Percentiles rank a stretch among this genome's conserved stretches.
Evolutionary conservation across 1,140 invertebrate genomes (phyloP).

Genomic region (Cephus cinctus): DNA sequence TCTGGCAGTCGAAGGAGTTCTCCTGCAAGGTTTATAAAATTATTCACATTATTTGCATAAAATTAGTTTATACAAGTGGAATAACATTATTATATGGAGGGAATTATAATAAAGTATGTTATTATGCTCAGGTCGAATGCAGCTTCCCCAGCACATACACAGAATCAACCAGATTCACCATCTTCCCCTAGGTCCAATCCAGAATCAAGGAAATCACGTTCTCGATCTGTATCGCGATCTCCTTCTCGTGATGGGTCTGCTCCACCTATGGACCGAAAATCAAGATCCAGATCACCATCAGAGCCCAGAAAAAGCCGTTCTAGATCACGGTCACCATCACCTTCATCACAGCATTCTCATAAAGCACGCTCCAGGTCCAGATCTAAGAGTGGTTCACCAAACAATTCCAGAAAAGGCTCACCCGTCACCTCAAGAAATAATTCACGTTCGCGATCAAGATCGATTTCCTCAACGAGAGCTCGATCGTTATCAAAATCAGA

Average conservation of each 20-base stretch:
- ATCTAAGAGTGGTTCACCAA: conserved; percentile 27
- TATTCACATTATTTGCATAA: neutral
- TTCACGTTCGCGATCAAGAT: conserved; percentile 30
- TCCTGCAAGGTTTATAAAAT: neutral
- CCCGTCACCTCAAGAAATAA: conserved; percentile 7
- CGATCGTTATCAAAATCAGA: conserved; percentile 18
- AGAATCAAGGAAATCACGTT: conserved; percentile 18
- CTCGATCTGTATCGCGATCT: conserved; percentile 9
- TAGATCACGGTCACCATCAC: conserved; percentile 28
- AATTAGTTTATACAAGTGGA: neutral
- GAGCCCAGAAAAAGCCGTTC: conserved; percentile 26
- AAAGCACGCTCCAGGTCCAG: conserved; percentile 24
- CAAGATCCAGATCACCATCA: conserved; percentile 2
- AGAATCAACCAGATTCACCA: neutral
- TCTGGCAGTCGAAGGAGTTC: conserved; percentile 3
- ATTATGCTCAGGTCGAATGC: neutral
- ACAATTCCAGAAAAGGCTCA: conserved; percentile 29
- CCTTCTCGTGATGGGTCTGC: neutral
- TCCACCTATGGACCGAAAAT: neutral
- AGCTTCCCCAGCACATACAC: conserved; percentile 1
- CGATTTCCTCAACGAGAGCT: conserved; percentile 12
- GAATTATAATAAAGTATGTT: neutral
- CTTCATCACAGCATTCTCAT: conserved; percentile 7
- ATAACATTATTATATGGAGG: neutral
- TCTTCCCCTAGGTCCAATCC: conserved; percentile 1